These are phyloP conservation scores for Henricia sp. DNA, from an alignment of 53 echinoderm and acorn worm genomes.

Conservation along the genomic window DNA sequence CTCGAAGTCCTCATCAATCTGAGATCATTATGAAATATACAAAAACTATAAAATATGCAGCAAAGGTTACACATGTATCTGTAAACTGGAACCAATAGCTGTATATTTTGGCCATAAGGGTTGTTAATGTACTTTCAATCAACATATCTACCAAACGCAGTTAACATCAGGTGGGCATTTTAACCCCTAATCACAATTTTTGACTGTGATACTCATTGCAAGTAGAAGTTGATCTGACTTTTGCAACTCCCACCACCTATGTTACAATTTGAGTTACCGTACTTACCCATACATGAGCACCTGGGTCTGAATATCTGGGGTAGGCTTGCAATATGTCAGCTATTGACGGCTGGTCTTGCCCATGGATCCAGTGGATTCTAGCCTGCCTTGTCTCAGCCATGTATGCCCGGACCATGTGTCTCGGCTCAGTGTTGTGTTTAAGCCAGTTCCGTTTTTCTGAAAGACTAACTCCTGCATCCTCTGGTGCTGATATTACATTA, in stretches of 20 bases:
- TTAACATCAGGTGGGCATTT: not conserved
- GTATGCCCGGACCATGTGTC: slow-evolving; percentile 20
- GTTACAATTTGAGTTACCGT: not conserved
- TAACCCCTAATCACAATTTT: not conserved
- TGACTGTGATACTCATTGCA: not conserved
- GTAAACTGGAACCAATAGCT: too few species aligned
- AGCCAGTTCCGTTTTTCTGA: slow-evolving; percentile 10
- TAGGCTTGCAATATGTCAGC: slow-evolving; percentile 17
- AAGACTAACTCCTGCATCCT: slow-evolving; percentile 3
- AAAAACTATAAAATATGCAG: not conserved
- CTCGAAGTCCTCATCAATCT: slow-evolving; percentile 34
- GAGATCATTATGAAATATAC: not conserved
- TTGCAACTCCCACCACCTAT: not conserved
- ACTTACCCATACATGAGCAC: not conserved
- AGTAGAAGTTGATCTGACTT: not conserved
- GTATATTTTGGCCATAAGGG: too few species aligned
- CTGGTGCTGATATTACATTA: slow-evolving; percentile 1
- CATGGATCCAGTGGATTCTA: slow-evolving; percentile 14
- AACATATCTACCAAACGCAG: not conserved
- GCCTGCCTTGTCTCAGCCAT: slow-evolving; percentile 6
- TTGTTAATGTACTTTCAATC: too few species aligned
- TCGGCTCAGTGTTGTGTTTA: slow-evolving; percentile 12
- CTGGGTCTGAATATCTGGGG: slow-evolving; percentile 9
- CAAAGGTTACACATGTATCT: not conserved
- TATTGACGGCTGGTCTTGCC: slow-evolving; percentile 5